Conservation (phyloP, 1,140 invertebrate genomes). For the Potamilus streckersoni region DNA sequence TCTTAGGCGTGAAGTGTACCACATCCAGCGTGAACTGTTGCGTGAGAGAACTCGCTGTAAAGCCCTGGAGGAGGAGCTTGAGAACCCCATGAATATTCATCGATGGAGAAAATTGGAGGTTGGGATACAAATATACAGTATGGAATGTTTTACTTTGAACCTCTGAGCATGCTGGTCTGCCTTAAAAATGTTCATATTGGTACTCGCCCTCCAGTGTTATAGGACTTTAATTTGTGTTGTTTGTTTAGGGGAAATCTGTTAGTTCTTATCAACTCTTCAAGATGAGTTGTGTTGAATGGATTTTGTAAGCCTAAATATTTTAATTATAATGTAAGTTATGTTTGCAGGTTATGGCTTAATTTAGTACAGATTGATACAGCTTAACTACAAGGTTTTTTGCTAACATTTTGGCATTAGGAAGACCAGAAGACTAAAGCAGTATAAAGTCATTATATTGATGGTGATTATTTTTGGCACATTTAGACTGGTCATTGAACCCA, state of each 20-base stretch:
- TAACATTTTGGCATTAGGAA: too few species aligned
- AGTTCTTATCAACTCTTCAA: too few species aligned
- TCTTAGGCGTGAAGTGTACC: conserved; percentile 77
- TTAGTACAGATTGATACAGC: too few species aligned
- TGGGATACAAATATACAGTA: conserved; percentile 3
- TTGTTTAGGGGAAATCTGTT: too few species aligned
- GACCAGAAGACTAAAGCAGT: too few species aligned
- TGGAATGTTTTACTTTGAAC: not conserved
- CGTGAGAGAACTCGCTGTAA: conserved; percentile 79
- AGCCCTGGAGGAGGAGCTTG: conserved; percentile 82
- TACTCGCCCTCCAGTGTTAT: not conserved
- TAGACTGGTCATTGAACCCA: not conserved
- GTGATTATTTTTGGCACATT: not conserved
- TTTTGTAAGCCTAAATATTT: too few species aligned
- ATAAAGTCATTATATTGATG: too few species aligned
- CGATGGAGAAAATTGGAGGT: conserved; percentile 79
- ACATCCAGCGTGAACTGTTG: conserved; percentile 81
- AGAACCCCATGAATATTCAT: conserved; percentile 87
- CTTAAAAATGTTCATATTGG: not conserved
- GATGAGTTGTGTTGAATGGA: too few species aligned
- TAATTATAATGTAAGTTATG: too few species aligned
- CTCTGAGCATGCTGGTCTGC: not conserved
- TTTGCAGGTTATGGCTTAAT: too few species aligned
- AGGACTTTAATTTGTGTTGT: not conserved
- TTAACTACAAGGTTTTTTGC: too few species aligned